Conservation (phyloP, 2,888 invertebrate genomes). For the Euphydryas editha region DNA sequence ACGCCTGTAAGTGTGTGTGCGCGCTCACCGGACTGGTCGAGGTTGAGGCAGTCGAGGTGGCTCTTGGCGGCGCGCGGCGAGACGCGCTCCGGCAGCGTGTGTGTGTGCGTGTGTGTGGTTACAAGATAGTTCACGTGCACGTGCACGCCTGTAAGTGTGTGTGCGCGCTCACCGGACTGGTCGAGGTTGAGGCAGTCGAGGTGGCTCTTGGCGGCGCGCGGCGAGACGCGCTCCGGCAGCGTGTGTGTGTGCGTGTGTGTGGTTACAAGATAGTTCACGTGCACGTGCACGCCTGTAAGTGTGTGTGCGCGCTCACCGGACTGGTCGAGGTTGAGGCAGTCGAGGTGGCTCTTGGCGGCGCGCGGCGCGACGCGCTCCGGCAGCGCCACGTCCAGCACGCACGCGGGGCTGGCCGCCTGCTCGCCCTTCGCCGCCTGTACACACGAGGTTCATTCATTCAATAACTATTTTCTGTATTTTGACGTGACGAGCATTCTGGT, state of each 20-base stretch:
- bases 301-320: conserved; percentile 61
- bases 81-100: too few relatives aligned
- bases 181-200: conserved; percentile 77
- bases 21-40: conserved; percentile 71
- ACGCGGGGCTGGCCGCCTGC: conserved; percentile 71
- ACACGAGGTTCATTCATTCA: background rate
- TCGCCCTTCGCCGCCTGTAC: conserved; percentile 73
- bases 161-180: conserved; percentile 70
- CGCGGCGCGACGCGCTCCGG: conserved; percentile 74
- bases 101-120: too few relatives aligned
- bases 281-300: too few relatives aligned
- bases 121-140: too few relatives aligned
- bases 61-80: too few relatives aligned
- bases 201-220: conserved; percentile 77
- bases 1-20: too few relatives aligned
- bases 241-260: too few relatives aligned
- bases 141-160: too few relatives aligned
- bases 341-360: conserved; percentile 75
- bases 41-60: too few relatives aligned
- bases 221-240: conserved; percentile 71
- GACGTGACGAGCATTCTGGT: too few relatives aligned
- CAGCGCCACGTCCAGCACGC: conserved; percentile 75
- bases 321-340: conserved; percentile 78
- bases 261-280: too few relatives aligned
- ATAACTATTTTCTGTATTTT: too few relatives aligned